Evolutionary conservation across 1,140 invertebrate species (phyloP).

Genomic region (Drosophila micromelanica): DNA sequence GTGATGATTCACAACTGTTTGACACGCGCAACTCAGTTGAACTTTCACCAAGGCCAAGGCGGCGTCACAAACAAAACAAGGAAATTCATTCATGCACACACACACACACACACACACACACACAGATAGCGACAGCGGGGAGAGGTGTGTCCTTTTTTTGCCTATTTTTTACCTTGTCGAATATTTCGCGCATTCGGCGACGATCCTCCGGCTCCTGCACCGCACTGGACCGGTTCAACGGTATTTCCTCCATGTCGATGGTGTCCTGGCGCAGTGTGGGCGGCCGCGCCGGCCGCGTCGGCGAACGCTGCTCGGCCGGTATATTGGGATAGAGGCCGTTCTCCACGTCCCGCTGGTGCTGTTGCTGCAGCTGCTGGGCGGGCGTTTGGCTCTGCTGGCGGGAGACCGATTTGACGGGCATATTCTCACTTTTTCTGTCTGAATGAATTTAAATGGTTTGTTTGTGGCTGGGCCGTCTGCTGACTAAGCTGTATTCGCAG

Average conservation of each 20-base stretch:
- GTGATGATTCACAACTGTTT: slow-evolving; percentile 50
- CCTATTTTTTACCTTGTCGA: slow-evolving; percentile 62
- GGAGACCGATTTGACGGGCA: slow-evolving; percentile 63
- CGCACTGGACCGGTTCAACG: slow-evolving; percentile 59
- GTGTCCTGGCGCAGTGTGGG: slow-evolving; percentile 75
- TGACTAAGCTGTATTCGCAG: slow-evolving; percentile 7
- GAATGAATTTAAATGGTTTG: slow-evolving; percentile 4
- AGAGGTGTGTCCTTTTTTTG: background rate
- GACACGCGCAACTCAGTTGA: background rate
- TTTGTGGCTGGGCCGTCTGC: background rate
- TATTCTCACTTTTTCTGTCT: slow-evolving; percentile 35
- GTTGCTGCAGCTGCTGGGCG: slow-evolving; percentile 68
- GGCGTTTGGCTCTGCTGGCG: slow-evolving; percentile 72
- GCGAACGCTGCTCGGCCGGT: slow-evolving; percentile 61
- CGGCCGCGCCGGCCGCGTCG: slow-evolving; percentile 46
- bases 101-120: background rate
- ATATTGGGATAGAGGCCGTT: slow-evolving; percentile 77
- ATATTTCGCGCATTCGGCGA: slow-evolving; percentile 65
- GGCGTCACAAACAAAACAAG: slow-evolving; percentile 19
- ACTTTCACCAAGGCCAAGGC: slow-evolving; percentile 56
- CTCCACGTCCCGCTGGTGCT: slow-evolving; percentile 71
- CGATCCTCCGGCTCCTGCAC: slow-evolving; percentile 72
- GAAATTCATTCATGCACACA: slow-evolving; percentile 52
- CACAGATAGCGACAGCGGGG: background rate
- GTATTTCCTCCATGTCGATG: slow-evolving; percentile 80